Evolutionary conservation across 2,113 vertebrate species (phyloP).

Genomic region (Paracanthobrama guichenoti): DNA sequence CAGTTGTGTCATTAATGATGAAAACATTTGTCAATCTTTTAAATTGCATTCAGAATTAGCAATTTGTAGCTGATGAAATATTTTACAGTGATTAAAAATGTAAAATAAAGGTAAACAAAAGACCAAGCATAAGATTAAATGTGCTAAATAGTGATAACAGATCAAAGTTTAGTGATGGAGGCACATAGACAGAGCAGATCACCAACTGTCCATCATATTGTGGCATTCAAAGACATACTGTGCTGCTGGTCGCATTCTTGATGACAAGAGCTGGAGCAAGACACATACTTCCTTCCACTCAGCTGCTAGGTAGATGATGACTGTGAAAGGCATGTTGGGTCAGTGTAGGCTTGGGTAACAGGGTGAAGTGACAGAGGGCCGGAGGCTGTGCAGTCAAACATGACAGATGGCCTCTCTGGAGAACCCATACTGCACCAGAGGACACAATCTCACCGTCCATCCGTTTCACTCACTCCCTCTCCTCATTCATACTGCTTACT

Average conservation of each 20-base stretch:
- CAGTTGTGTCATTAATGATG: too few species aligned
- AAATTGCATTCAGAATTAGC: neutral
- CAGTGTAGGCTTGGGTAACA: neutral
- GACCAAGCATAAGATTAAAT: neutral
- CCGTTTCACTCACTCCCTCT: neutral
- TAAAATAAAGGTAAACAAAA: neutral
- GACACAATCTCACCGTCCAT: neutral
- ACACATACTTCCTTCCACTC: neutral
- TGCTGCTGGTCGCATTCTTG: neutral
- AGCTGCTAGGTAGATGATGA: constrained; percentile 27
- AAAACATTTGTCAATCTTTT: too few species aligned
- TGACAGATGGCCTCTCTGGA: constrained; percentile 40
- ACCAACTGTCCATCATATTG: neutral
- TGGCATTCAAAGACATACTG: too few species aligned
- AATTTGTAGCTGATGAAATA: neutral
- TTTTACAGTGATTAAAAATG: neutral
- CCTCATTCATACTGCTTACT: constrained; percentile 4
- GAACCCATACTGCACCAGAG: constrained; percentile 15
- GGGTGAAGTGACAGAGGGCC: constrained; percentile 31
- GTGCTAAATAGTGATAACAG: too few species aligned
- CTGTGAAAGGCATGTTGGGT: constrained; percentile 3
- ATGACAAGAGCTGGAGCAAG: neutral
- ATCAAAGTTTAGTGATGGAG: neutral
- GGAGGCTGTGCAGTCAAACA: constrained; percentile 36
- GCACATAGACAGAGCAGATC: neutral